Evolutionary conservation across 2,797 vertebrate genomes (phyloP).

Genomic region (Gallinago stenura): DNA sequence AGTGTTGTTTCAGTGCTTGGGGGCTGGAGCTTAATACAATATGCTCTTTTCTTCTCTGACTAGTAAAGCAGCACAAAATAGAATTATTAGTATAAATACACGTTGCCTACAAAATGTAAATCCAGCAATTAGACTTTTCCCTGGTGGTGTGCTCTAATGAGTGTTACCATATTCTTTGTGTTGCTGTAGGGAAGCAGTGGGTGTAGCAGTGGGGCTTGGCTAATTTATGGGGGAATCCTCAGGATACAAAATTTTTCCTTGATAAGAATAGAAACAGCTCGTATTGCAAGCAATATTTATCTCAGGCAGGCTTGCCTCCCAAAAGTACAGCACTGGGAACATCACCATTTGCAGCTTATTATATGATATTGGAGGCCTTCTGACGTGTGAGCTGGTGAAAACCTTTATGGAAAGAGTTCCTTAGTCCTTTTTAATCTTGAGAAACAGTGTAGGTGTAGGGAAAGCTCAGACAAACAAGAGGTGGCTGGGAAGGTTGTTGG

Average conservation of each 20-base stretch:
- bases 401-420: background rate
- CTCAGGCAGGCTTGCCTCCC: conserved; percentile 14
- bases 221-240: conserved; percentile 64
- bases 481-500: background rate
- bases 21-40: conserved; percentile 73
- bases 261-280: conserved; percentile 52
- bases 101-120: conserved; percentile 76
- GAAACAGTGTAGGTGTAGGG: background rate
- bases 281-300: conserved; percentile 47
- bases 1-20: conserved; percentile 57
- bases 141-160: conserved; percentile 62
- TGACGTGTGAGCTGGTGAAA: conserved; percentile 8
- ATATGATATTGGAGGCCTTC: conserved; percentile 7
- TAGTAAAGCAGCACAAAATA: conserved; percentile 70
- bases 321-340: background rate
- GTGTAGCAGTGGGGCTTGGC: conserved; percentile 38
- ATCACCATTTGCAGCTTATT: background rate
- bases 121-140: conserved; percentile 74
- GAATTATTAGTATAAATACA: conserved; percentile 76
- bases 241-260: conserved; percentile 56
- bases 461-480: background rate
- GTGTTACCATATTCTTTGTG: conserved; percentile 68
- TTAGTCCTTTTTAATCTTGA: background rate
- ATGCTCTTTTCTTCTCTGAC: conserved; percentile 75
- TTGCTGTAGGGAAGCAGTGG: conserved; percentile 72